A percentile compares a stretch with the other conserved stretches of the same genome.
These are phyloP conservation scores for Oenanthe melanoleuca DNA, from an alignment of 2,113 vertebrate genomes.

Conservation along the genomic window DNA sequence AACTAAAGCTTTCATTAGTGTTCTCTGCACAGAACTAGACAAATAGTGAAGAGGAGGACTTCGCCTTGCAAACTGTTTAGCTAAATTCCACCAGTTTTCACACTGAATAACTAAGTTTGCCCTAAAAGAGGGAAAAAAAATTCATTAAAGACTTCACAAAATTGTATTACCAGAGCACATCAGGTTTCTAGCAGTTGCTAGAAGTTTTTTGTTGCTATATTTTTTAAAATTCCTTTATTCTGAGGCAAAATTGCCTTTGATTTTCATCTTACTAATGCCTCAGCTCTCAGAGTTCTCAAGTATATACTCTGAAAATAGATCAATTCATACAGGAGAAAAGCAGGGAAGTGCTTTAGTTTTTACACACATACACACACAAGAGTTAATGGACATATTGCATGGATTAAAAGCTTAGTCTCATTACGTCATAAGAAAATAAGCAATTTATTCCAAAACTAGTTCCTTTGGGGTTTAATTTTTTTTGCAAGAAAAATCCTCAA, in stretches of 20 bases:
- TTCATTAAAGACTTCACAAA: not conserved
- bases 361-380: not conserved
- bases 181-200: not conserved
- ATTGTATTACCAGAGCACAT: not conserved
- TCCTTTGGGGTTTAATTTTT: not conserved
- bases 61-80: conserved; percentile 94
- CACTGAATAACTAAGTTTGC: conserved; percentile 97
- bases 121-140: conserved; percentile 68
- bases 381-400: conserved; percentile 29
- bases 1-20: conserved; percentile 96
- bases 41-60: conserved; percentile 93
- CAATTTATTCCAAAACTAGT: conserved; percentile 11
- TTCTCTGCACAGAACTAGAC: conserved; percentile 94
- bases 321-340: conserved; percentile 19
- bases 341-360: conserved; percentile 43
- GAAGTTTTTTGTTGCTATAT: not conserved
- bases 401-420: conserved; percentile 61
- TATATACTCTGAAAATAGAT: not conserved
- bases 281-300: not conserved
- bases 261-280: not conserved
- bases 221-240: not conserved
- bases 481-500: not conserved
- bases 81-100: conserved; percentile 98
- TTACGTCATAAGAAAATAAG: conserved; percentile 21
- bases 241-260: not conserved